phyloP scores from a whole-genome alignment of 2,888 invertebrate genomes.

The Tachina lurida region DNA sequence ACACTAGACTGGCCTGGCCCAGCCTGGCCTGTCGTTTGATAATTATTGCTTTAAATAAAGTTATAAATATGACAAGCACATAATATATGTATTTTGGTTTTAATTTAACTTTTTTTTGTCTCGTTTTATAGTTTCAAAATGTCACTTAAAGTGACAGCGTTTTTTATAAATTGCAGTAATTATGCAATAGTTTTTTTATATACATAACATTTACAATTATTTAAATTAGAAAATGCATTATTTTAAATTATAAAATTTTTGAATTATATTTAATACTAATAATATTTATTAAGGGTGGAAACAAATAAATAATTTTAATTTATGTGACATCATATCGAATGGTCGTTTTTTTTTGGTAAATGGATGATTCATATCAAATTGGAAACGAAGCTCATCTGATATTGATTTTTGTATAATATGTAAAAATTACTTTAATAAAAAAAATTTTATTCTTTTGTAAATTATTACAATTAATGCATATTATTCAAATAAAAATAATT shows the following conservation, averaged over 20 bases:
- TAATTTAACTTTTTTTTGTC: not conserved
- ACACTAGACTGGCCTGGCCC: not conserved
- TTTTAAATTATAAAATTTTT: not conserved
- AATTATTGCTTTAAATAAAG: conserved; percentile 28
- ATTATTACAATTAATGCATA: no score
- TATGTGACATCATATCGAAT: no score
- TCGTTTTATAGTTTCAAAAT: not conserved
- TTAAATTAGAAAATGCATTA: conserved; percentile 11
- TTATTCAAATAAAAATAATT: no score
- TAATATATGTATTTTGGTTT: conserved; percentile 59
- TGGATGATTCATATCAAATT: no score
- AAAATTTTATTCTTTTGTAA: no score
- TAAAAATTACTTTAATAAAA: no score
- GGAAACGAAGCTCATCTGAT: no score
- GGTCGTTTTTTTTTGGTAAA: no score
- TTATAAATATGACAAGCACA: conserved; percentile 63
- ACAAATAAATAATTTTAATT: no score
- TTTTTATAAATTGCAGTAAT: conserved; percentile 17
- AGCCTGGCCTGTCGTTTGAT: not conserved
- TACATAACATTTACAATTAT: conserved; percentile 10
- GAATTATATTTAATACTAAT: not conserved
- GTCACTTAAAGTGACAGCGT: conserved; percentile 22
- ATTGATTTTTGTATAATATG: no score
- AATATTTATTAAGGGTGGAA: not conserved
- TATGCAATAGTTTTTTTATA: conserved; percentile 10